Base-by-base conservation (phyloP, 1,140 invertebrate species). In the Acromyrmex heyeri region DNA sequence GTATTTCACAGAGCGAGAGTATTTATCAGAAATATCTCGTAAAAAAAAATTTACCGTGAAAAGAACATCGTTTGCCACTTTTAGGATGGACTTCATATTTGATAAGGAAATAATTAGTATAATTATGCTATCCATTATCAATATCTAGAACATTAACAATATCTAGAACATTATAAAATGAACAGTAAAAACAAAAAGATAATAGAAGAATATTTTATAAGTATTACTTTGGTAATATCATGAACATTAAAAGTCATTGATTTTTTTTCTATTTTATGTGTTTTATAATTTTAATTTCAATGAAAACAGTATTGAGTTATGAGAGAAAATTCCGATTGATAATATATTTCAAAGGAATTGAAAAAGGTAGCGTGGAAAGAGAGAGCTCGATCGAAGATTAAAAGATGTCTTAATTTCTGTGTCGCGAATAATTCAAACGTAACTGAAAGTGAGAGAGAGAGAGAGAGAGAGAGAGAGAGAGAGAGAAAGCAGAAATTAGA, bases 391-490 rank as follows among this genome's bases (percentile, higher is more conserved):
- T 53, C 1, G 24, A 21, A 85, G 38, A 85, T 85, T 85, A 38
- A 77, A 77, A 85, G 24, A 21, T 10, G 14, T 77, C 38, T 64
- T 77, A 85, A 62, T 77, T 85, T 21, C 21, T 34, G 14, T 85
- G 38, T 50, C 27, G 48, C 76, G 61, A 86, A 85, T 87, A 86
- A 89, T 89, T 87, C 67, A 81, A 48, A 18, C 61, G 79, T 75
- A 48, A 7, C 2, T 24, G 24, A 78, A 30, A 65, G 27, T 38
- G 14, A 21, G 21, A 12, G 6, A 64, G 30, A 30, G 30, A 30
- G 3, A 30, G 3, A 30, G 30, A 30, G 30, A 30, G 30, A 30
- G 30, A 30, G 30, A 30, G 30, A 30, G 30, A 30, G 38, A 44
- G 38, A 44, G 38, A 44, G 38, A 50, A 7, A 30, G 50, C 8